Evolutionary conservation across 1,140 invertebrate species (phyloP), one percentile per base, ranked within the genome.

Genomic region (Wiebesia pumilae): DNA sequence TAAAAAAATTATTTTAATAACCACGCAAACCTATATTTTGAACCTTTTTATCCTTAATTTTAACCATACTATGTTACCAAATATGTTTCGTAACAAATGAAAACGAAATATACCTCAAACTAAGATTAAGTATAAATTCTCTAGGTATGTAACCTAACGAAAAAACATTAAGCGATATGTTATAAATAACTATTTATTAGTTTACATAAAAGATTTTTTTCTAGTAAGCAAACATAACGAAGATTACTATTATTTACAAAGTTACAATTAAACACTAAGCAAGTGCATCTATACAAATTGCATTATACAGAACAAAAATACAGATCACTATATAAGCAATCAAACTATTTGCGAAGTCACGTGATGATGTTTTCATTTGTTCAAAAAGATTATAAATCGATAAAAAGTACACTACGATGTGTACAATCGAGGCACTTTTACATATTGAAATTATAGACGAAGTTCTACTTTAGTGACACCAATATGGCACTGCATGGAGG

Each of bases 101-200:
- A 69, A 33, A 69, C 21, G 0, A 35, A 35, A 35, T 2, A 33
- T 7, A 35, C 65, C 65, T 3, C 35, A 33, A 12, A 58, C 3
- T 58, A 27, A 35, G n/a, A 30, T 69, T 14, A 12, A 69, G 65
- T 35, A 69, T 69, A 69, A 62, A 33, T n/a, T 33, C 9, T n/a
- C 27, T 69, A 69, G 65, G 65, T 69, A 65, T 69, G 10, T 71
- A 71, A 71, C 69, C 69, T 71, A 71, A 71, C 24, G 35, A 71
- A 71, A 71, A 14, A 3, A 33, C 7, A 71, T 38, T 7, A 71
- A 71, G 12, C 3, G 4, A 35, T 40, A 9, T 3, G 1, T 16
- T 54, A 14, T 19, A 54, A 69, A 33, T 69, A 33, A 16, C 14
- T 69, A 19, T 69, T 69, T 69, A 69, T 3, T 33, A 35, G 67